These are phyloP conservation scores for Lordiphosa stackelbergi DNA, from an alignment of 1,140 invertebrate species.

Conservation along the genomic window DNA sequence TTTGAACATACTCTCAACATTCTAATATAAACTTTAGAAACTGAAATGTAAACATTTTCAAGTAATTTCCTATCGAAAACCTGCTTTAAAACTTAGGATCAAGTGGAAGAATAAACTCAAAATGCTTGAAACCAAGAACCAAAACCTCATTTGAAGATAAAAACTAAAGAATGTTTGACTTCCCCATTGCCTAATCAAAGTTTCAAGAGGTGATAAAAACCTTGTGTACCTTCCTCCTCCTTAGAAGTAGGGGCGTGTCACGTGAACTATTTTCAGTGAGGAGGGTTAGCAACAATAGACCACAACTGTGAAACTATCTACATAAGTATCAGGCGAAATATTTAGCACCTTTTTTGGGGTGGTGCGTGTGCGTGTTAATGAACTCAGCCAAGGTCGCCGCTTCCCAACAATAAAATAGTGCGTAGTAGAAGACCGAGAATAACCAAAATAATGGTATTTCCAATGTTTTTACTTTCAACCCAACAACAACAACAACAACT, in stretches of 20 bases:
- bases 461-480: too few species aligned
- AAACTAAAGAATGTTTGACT: neutral
- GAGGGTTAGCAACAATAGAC: conserved; percentile 27
- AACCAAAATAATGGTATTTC: neutral
- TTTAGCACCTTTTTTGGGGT: neutral
- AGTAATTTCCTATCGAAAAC: neutral
- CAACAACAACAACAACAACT: too few species aligned
- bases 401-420: conserved; percentile 32
- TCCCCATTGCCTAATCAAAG: conserved; percentile 16
- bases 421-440: conserved; percentile 43
- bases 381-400: conserved; percentile 65
- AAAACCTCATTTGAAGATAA: too few species aligned
- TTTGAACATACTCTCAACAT: too few species aligned
- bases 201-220: conserved; percentile 16
- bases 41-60: neutral
- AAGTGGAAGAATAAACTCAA: neutral
- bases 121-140: too few species aligned
- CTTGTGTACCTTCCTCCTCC: neutral
- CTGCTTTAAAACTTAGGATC: too few species aligned
- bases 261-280: conserved; percentile 16
- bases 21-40: too few species aligned
- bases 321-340: neutral
- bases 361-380: conserved; percentile 46
- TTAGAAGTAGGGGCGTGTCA: conserved; percentile 28
- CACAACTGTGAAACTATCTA: neutral